Percentiles rank a stretch among this genome's conserved stretches.
These are phyloP conservation scores for Cataglyphis livida DNA, from an alignment of 2,888 invertebrate genomes.

Conservation along the genomic window DNA sequence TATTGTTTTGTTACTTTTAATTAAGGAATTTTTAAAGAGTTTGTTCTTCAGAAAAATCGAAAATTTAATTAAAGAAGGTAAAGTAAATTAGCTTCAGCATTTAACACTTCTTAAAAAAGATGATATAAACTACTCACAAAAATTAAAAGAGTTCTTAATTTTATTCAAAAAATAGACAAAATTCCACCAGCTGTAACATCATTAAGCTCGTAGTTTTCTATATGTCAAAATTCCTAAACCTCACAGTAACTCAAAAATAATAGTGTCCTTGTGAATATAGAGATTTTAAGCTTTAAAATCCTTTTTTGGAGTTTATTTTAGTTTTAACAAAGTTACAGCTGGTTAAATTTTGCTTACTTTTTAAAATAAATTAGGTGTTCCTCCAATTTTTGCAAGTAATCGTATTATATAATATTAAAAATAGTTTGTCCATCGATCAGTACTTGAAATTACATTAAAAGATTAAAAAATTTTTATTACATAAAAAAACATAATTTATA, in stretches of 20 bases:
- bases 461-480: neutral
- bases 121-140: no score
- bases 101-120: neutral
- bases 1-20: constrained; percentile 31
- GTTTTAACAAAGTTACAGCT: no score
- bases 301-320: no score
- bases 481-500: neutral
- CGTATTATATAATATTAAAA: neutral
- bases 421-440: neutral
- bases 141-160: no score
- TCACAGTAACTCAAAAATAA: no score
- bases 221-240: no score
- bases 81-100: neutral
- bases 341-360: no score
- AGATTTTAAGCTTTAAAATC: no score
- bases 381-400: no score
- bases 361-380: no score
- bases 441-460: neutral
- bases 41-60: neutral
- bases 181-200: neutral
- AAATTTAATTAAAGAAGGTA: constrained; percentile 7
- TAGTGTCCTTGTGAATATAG: no score
- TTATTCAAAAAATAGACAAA: neutral
- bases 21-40: constrained; percentile 34
- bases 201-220: neutral